Evolutionary conservation across 1,140 invertebrate species (phyloP).

Genomic region (Diorhabda elongata): DNA sequence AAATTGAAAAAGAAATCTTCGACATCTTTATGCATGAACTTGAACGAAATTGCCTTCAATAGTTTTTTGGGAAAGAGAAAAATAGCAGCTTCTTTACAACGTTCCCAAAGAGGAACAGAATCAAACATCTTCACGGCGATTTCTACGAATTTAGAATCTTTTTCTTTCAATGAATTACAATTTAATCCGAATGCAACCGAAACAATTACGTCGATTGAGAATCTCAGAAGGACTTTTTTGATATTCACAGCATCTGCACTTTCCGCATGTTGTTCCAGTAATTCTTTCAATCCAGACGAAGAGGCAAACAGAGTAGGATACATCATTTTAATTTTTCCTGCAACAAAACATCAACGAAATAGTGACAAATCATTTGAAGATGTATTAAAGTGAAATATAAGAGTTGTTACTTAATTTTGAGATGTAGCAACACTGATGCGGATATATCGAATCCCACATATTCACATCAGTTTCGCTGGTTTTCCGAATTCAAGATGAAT

Average conservation of each 20-base stretch:
- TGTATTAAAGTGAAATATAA: no score
- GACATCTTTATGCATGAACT: slow-evolving; percentile 10
- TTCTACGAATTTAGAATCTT: slow-evolving; percentile 45
- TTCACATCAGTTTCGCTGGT: no score
- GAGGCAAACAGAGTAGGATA: slow-evolving; percentile 37
- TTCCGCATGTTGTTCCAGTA: slow-evolving; percentile 31
- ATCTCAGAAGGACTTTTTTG: slow-evolving; percentile 47
- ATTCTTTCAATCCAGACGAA: slow-evolving; percentile 45
- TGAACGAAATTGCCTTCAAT: background rate
- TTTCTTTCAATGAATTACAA: slow-evolving; percentile 51
- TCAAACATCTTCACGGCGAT: slow-evolving; percentile 44
- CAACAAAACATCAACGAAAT: background rate
- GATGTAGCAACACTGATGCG: no score
- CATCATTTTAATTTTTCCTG: slow-evolving; percentile 50
- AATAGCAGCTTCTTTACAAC: background rate
- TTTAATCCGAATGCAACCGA: slow-evolving; percentile 57
- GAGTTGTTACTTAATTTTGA: no score
- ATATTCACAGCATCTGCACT: slow-evolving; percentile 46
- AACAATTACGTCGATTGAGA: slow-evolving; percentile 47
- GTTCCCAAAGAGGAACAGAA: background rate
- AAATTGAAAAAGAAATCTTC: slow-evolving; percentile 47
- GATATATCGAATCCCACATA: no score
- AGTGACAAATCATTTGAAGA: no score
- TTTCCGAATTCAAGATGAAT: no score
- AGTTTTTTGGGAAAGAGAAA: background rate